Conservation (phyloP, 2,113 vertebrate species). For the Plotosus lineatus region DNA sequence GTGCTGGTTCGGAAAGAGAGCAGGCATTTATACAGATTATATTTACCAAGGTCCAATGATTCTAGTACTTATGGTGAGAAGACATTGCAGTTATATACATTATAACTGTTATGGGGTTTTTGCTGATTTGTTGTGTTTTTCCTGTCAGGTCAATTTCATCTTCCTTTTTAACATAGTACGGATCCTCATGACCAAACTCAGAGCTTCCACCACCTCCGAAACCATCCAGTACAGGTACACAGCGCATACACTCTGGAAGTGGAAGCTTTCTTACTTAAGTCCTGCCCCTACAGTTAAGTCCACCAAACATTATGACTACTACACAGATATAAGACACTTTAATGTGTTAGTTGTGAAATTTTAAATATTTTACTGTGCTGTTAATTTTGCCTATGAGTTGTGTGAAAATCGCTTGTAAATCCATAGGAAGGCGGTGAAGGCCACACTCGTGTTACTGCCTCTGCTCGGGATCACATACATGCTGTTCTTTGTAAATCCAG, state of each 20-base stretch:
- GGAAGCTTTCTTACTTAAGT: neutral
- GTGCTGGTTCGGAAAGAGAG: conserved; percentile 96
- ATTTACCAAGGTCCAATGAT: conserved; percentile 99
- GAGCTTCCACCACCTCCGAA: conserved; percentile 66
- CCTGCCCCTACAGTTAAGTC: neutral
- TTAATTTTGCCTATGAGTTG: neutral
- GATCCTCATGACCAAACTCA: conserved; percentile 68
- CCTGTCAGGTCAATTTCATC: conserved; percentile 65
- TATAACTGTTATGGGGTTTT: too few relatives aligned
- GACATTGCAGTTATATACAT: too few relatives aligned
- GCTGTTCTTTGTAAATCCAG: conserved; percentile 96
- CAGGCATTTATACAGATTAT: conserved; percentile 93
- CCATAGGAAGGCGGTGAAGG: conserved; percentile 94
- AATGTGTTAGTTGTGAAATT: neutral
- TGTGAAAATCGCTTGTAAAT: neutral
- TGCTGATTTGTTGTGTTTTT: neutral
- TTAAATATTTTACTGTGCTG: neutral
- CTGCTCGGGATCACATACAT: conserved; percentile 97
- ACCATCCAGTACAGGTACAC: conserved; percentile 68
- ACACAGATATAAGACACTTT: neutral
- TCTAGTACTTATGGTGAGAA: conserved; percentile 92
- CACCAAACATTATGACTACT: neutral
- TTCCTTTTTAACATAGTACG: conserved; percentile 70
- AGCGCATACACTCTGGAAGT: neutral
- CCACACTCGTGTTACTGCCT: conserved; percentile 92